Evolutionary conservation across 1,140 invertebrate genomes (phyloP).

Genomic region (Drosophila tani): DNA sequence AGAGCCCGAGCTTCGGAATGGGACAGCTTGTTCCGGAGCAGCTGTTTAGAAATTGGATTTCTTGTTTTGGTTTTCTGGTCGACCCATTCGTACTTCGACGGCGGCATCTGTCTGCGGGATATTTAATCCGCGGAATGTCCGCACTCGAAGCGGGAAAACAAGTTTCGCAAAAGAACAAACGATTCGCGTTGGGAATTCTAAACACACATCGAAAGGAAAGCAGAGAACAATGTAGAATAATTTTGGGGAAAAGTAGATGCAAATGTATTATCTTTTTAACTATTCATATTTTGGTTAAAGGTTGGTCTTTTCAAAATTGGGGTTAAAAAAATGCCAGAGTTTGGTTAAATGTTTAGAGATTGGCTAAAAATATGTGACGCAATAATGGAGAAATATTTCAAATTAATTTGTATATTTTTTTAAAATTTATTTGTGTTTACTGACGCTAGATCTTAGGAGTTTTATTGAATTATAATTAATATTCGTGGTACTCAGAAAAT

Average conservation of each 20-base stretch:
- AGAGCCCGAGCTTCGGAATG: background rate
- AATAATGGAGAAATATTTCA: background rate
- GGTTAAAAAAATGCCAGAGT: conserved; percentile 1
- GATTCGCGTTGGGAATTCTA: conserved; percentile 51
- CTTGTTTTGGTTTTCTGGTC: conserved; percentile 45
- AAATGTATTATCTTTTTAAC: conserved; percentile 36
- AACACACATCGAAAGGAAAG: conserved; percentile 23
- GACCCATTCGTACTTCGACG: conserved; percentile 30
- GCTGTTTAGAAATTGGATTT: conserved; percentile 60
- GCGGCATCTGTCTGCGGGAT: conserved; percentile 22
- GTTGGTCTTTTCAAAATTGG: background rate
- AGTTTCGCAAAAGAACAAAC: conserved; percentile 79
- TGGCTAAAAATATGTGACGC: background rate
- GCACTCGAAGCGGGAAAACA: conserved; percentile 49
- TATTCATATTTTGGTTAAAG: conserved; percentile 1
- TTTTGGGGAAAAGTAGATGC: conserved; percentile 46
- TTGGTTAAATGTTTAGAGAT: no score
- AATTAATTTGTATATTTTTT: background rate
- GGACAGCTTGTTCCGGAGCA: conserved; percentile 37
- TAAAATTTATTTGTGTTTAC: background rate
- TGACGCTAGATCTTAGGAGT: no score
- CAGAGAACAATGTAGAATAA: conserved; percentile 54
- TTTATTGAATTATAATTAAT: no score
- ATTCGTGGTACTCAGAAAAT: no score
- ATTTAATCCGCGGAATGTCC: conserved; percentile 62